Conservation (phyloP, 2,113 vertebrate genomes). For the Apodemus sylvaticus region DNA sequence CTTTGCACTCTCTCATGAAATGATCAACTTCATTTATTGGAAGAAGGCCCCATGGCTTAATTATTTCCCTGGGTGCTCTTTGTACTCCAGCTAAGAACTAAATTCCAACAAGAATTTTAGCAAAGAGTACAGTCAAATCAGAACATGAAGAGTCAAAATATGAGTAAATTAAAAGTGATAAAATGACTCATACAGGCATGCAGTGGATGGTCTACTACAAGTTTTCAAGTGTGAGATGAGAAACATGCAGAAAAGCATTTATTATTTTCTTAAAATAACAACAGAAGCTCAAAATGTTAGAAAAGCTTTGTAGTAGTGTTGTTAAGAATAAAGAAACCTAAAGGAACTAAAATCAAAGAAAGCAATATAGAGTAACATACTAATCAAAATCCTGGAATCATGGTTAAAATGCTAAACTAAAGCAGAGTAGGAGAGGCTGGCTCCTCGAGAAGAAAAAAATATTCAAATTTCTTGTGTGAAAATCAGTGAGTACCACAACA, state of each 20-base stretch:
- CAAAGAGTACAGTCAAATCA: background rate
- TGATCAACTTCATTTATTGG: background rate
- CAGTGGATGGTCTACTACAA: background rate
- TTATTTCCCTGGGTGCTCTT: too few relatives aligned
- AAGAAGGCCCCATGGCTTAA: background rate
- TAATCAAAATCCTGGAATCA: background rate
- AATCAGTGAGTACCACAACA: background rate
- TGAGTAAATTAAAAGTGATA: background rate
- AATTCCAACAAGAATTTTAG: background rate
- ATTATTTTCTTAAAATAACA: background rate
- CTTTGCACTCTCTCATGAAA: background rate
- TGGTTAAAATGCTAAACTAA: background rate
- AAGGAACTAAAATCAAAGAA: background rate
- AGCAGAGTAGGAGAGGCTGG: background rate
- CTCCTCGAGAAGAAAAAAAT: background rate
- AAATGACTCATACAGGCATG: background rate
- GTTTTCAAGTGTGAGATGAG: background rate
- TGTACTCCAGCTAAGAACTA: background rate
- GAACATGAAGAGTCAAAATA: background rate
- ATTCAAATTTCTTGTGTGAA: background rate
- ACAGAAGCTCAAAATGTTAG: background rate
- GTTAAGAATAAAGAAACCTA: background rate
- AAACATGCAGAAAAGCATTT: background rate
- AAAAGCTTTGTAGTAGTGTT: background rate
- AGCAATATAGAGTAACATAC: background rate